These are phyloP conservation scores for Psammodynastes pulverulentus DNA, from an alignment of 2,113 vertebrate species.

Conservation along the genomic window DNA sequence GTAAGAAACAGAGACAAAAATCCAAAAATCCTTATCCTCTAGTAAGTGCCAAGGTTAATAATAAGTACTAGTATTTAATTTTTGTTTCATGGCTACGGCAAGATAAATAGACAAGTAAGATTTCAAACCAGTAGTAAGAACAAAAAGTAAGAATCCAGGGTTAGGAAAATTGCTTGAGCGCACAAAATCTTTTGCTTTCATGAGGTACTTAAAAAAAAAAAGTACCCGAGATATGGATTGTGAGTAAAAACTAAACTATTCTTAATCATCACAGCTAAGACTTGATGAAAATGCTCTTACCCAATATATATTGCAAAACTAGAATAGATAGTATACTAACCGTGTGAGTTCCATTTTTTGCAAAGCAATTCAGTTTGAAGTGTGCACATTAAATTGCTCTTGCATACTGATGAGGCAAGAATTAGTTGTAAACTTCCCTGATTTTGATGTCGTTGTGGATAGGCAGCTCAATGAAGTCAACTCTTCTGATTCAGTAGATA, in stretches of 20 bases:
- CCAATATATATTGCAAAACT: background rate
- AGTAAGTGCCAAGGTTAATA: background rate
- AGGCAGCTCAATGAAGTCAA: slow-evolving; percentile 48
- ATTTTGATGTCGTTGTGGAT: slow-evolving; percentile 34
- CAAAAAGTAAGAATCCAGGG: background rate
- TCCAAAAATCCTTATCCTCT: background rate
- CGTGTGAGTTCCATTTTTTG: slow-evolving; percentile 5
- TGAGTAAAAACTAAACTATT: background rate
- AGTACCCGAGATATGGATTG: background rate
- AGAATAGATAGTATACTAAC: background rate
- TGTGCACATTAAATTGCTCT: background rate
- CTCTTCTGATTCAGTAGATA: slow-evolving; percentile 54
- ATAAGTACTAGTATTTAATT: background rate
- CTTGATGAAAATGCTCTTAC: background rate
- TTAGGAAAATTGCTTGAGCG: background rate
- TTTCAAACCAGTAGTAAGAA: background rate
- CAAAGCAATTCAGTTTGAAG: slow-evolving; percentile 27
- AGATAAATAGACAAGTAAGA: background rate
- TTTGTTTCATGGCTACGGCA: background rate
- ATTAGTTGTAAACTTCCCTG: slow-evolving; percentile 25
- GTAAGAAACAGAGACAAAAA: background rate
- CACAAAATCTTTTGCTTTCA: background rate
- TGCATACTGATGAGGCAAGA: background rate
- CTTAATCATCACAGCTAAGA: background rate
- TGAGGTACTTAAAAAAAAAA: background rate